A percentile compares a stretch with the other conserved stretches of the same genome.
These are phyloP conservation scores for Mesopsocus fuscifrons DNA, from an alignment of 2,888 invertebrate genomes.

Conservation along the genomic window DNA sequence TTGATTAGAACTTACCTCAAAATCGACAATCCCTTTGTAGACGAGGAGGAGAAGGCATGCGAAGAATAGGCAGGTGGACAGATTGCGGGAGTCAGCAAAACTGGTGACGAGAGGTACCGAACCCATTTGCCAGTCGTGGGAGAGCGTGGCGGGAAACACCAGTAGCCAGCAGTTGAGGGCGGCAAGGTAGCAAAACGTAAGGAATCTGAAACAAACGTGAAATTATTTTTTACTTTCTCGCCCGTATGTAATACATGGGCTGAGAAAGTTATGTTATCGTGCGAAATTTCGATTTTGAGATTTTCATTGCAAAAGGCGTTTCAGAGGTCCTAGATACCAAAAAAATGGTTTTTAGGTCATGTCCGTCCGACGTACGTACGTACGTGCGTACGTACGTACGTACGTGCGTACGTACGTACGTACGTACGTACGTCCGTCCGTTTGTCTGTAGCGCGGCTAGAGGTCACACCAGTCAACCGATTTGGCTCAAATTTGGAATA, in stretches of 20 bases:
- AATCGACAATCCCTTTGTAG: slow-evolving; percentile 40
- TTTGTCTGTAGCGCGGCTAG: no score
- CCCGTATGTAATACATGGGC: no score
- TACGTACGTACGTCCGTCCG: neutral
- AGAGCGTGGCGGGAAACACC: slow-evolving; percentile 55
- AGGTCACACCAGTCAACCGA: no score
- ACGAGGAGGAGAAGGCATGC: slow-evolving; percentile 38
- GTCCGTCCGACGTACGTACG: no score
- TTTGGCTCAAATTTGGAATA: no score
- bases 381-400: neutral
- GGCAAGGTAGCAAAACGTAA: slow-evolving; percentile 66
- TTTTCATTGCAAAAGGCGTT: no score
- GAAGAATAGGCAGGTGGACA: slow-evolving; percentile 48
- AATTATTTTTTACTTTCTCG: no score
- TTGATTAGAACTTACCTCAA: slow-evolving; percentile 55
- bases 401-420: neutral
- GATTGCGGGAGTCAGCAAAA: slow-evolving; percentile 48
- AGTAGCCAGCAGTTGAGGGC: slow-evolving; percentile 70
- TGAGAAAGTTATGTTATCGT: no score
- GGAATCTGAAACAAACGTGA: slow-evolving; percentile 35
- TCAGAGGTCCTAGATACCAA: no score
- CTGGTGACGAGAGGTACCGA: slow-evolving; percentile 60
- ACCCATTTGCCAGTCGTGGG: slow-evolving; percentile 84
- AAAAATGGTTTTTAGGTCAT: no score
- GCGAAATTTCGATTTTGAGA: no score